Evolutionary conservation across 35 echinoderm and acorn worm species (phyloP).

Genomic region (Hemicentrotus pulcherrimus): DNA sequence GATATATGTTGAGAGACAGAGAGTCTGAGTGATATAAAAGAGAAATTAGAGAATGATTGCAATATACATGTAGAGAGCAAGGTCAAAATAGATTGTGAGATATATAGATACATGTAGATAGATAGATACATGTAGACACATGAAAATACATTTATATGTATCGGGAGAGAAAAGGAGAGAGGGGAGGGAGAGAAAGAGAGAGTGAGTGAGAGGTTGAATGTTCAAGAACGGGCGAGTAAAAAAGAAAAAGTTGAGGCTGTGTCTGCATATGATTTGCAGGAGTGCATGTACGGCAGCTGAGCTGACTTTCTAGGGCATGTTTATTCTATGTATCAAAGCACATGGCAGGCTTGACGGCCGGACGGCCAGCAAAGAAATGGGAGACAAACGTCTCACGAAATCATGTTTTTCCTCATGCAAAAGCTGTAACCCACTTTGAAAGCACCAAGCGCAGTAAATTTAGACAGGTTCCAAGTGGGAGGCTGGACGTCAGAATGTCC

Average conservation of each 20-base stretch:
- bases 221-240: background rate
- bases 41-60: no score
- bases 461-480: background rate
- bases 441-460: background rate
- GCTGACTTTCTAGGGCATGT: background rate
- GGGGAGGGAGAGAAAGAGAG: background rate
- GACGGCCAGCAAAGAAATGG: background rate
- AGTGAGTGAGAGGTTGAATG: background rate
- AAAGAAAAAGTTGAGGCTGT: background rate
- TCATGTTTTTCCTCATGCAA: background rate
- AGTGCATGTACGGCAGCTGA: background rate
- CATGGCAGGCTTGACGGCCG: background rate
- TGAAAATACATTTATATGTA: background rate
- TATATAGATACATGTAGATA: background rate
- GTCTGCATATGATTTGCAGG: background rate
- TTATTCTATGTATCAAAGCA: background rate
- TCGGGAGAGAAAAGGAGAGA: background rate
- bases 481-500: background rate
- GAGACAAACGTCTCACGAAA: background rate
- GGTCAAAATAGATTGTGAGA: background rate
- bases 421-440: background rate
- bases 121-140: background rate
- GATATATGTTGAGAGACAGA: background rate
- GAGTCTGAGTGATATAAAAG: background rate
- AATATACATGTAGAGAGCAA: no score